These are phyloP conservation scores for Melanchra persicariae DNA, from an alignment of 2,888 invertebrate genomes.

Conservation along the genomic window DNA sequence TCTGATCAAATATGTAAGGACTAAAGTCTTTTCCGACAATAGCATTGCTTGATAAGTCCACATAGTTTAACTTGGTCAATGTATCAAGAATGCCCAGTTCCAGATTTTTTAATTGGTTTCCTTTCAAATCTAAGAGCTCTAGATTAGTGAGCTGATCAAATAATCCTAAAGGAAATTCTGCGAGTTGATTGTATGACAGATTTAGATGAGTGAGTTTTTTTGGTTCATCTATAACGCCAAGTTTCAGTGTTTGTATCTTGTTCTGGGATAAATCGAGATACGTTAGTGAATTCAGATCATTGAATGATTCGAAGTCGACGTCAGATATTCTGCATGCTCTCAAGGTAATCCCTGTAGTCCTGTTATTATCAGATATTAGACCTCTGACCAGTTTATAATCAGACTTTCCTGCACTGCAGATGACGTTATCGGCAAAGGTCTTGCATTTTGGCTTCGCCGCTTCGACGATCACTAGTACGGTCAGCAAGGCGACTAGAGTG, in stretches of 20 bases:
- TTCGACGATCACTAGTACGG: constrained; percentile 41
- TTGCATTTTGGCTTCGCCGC: constrained; percentile 66
- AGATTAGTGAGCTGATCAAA: constrained; percentile 67
- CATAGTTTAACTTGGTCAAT: constrained; percentile 58
- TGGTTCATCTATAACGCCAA: constrained; percentile 66
- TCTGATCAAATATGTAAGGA: constrained; percentile 66
- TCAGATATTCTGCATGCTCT: constrained; percentile 70
- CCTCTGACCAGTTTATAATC: constrained; percentile 71
- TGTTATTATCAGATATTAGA: constrained; percentile 71
- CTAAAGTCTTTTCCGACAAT: constrained; percentile 71
- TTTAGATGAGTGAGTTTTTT: constrained; percentile 63
- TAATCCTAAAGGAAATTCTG: constrained; percentile 62
- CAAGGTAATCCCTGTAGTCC: constrained; percentile 67
- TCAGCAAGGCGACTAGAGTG: constrained; percentile 16
- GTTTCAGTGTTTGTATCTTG: constrained; percentile 62
- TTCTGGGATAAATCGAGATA: constrained; percentile 70
- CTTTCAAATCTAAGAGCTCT: constrained; percentile 66
- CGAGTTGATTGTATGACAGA: constrained; percentile 66
- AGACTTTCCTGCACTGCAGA: constrained; percentile 63
- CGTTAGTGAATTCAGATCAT: constrained; percentile 59
- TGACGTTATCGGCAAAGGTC: constrained; percentile 48
- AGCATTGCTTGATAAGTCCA: constrained; percentile 76
- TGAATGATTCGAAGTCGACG: constrained; percentile 67
- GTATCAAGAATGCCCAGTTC: constrained; percentile 65
- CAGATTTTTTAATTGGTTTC: constrained; percentile 64